Conservation (phyloP, 2,113 vertebrate species). For the Vulpes vulpes region DNA sequence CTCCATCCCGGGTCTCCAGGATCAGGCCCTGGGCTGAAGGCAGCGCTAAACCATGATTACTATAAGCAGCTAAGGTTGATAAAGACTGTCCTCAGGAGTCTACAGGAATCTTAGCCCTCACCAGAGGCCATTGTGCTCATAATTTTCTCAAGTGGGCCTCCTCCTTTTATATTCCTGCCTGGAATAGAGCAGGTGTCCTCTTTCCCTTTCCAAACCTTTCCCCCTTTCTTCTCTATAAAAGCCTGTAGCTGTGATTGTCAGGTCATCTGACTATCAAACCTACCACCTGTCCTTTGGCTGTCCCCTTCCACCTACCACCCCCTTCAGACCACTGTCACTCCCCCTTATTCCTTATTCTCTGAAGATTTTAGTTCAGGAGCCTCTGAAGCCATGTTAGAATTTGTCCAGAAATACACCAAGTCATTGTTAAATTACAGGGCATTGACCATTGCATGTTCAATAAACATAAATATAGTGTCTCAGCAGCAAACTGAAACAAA, state of each 20-base stretch:
- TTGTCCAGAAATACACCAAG: background rate
- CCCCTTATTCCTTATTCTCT: background rate
- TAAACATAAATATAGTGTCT: background rate
- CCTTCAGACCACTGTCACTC: background rate
- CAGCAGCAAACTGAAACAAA: slow-evolving; percentile 1
- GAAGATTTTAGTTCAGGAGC: background rate
- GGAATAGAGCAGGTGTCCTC: background rate
- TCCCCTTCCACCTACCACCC: background rate
- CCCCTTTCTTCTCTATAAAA: background rate
- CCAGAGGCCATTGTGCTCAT: background rate
- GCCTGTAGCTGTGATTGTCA: background rate
- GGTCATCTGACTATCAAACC: background rate
- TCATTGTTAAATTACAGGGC: background rate
- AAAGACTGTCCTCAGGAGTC: background rate
- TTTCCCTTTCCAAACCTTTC: background rate
- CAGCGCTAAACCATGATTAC: too few relatives aligned
- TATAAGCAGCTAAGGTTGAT: background rate
- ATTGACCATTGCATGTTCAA: background rate
- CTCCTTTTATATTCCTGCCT: background rate
- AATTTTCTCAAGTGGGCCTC: background rate
- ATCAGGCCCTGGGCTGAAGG: too few relatives aligned
- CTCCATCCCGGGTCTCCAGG: too few relatives aligned
- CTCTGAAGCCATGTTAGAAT: background rate
- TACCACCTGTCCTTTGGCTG: background rate
- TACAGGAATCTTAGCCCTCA: background rate